Conservation (phyloP, 2,888 invertebrate genomes). For the Monopis laevigella region DNA sequence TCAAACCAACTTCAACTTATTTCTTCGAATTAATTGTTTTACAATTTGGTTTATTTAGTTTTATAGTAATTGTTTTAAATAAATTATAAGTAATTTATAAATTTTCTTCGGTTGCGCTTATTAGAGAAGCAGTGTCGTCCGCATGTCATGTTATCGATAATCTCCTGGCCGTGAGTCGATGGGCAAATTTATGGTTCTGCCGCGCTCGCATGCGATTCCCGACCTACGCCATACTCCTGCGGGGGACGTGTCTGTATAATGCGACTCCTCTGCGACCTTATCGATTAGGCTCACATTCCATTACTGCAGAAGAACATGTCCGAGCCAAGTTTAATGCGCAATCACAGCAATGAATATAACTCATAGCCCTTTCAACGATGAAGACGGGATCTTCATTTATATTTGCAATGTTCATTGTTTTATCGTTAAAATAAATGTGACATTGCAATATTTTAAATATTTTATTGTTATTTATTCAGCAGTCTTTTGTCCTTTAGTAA, state of each 20-base stretch:
- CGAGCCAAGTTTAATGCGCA: slow-evolving; percentile 10
- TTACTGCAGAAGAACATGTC: slow-evolving; percentile 1
- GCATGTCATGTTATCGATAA: slow-evolving; percentile 39
- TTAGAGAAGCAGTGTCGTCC: slow-evolving; percentile 22
- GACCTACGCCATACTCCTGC: slow-evolving; percentile 29
- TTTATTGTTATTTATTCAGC: too few relatives aligned
- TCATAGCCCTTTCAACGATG: slow-evolving; percentile 7
- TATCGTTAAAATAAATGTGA: background rate
- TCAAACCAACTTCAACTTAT: too few relatives aligned
- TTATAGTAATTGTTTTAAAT: background rate
- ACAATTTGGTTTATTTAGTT: too few relatives aligned
- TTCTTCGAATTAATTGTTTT: too few relatives aligned
- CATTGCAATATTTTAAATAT: background rate
- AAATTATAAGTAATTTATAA: background rate
- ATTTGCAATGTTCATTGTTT: slow-evolving; percentile 4
- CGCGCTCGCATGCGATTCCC: slow-evolving; percentile 26
- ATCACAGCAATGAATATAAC: slow-evolving; percentile 14
- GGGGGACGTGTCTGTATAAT: background rate
- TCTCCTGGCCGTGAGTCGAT: slow-evolving; percentile 27
- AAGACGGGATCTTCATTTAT: slow-evolving; percentile 4
- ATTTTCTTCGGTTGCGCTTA: background rate
- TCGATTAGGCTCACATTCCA: slow-evolving; percentile 28
- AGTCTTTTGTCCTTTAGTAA: too few relatives aligned
- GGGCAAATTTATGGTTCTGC: slow-evolving; percentile 41
- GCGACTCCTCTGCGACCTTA: slow-evolving; percentile 32